Percentiles rank a stretch among this genome's conserved stretches.
Evolutionary conservation across 1,140 invertebrate species (phyloP).

Genomic region (Anadara kagoshimensis): DNA sequence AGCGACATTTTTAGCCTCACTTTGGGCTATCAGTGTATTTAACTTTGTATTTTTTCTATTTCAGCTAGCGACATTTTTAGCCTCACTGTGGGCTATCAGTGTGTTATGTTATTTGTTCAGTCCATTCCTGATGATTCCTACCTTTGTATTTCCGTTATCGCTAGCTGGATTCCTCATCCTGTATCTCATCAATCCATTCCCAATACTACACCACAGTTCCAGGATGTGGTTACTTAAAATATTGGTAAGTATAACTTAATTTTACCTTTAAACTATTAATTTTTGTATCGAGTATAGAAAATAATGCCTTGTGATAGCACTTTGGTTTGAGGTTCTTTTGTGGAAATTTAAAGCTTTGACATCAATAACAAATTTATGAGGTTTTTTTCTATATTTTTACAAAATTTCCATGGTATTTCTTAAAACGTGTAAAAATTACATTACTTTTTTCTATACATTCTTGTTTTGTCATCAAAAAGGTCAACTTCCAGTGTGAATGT

Average conservation of each 20-base stretch:
- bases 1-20: conserved; percentile 93
- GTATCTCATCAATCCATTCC: conserved; percentile 94
- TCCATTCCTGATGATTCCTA: conserved; percentile 89
- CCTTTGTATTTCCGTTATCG: conserved; percentile 85
- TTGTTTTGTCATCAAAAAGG: too few species aligned
- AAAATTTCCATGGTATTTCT: too few species aligned
- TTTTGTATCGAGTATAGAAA: too few species aligned
- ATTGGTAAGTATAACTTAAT: conserved; percentile 73
- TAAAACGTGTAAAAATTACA: too few species aligned
- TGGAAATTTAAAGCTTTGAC: too few species aligned
- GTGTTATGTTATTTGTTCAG: conserved; percentile 85
- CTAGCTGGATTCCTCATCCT: conserved; percentile 89
- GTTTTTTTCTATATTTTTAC: too few species aligned
- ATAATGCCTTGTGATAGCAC: too few species aligned
- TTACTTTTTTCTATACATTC: too few species aligned
- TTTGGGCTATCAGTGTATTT: conserved; percentile 92
- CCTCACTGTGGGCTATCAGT: conserved; percentile 95
- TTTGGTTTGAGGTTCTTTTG: too few species aligned
- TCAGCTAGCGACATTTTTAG: conserved; percentile 90
- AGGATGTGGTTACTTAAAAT: conserved; percentile 80
- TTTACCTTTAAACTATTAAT: too few species aligned
- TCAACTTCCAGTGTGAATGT: too few species aligned
- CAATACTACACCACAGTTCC: conserved; percentile 93
- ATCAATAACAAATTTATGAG: too few species aligned
- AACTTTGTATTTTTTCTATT: conserved; percentile 58